Conservation (phyloP, 2,888 invertebrate genomes). For the Brenthis daphne region DNA sequence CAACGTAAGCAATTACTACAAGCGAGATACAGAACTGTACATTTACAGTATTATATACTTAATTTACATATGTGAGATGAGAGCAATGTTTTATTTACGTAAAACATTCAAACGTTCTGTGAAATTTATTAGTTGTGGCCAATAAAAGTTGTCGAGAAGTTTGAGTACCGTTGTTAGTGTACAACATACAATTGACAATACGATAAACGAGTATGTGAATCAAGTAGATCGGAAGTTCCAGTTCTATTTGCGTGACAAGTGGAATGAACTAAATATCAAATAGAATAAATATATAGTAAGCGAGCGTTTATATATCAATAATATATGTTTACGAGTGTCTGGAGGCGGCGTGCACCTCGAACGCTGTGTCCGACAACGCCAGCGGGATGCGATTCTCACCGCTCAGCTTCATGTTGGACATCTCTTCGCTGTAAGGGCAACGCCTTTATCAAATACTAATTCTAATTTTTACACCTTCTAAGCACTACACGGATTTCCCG, state of each 20-base stretch:
- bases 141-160: background rate
- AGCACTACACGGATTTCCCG: too few species aligned
- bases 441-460: slow-evolving; percentile 14
- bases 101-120: background rate
- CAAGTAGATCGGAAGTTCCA: slow-evolving; percentile 9
- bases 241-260: slow-evolving; percentile 32
- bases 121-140: background rate
- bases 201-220: slow-evolving; percentile 1
- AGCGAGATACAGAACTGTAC: slow-evolving; percentile 18
- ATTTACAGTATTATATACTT: background rate
- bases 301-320: slow-evolving; percentile 49
- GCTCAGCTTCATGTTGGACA: slow-evolving; percentile 77
- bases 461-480: background rate
- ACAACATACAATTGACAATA: background rate
- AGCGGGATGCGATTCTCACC: slow-evolving; percentile 78
- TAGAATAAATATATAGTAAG: slow-evolving; percentile 44
- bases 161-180: background rate
- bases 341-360: slow-evolving; percentile 79
- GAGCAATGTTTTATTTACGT: slow-evolving; percentile 1
- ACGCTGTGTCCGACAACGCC: slow-evolving; percentile 79
- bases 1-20: slow-evolving; percentile 12
- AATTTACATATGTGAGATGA: background rate
- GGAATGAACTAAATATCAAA: slow-evolving; percentile 30
- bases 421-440: slow-evolving; percentile 76
- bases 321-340: slow-evolving; percentile 73